phyloP scores from a whole-genome alignment of 2,113 vertebrate genomes.

The Syngnathus scovelli region DNA sequence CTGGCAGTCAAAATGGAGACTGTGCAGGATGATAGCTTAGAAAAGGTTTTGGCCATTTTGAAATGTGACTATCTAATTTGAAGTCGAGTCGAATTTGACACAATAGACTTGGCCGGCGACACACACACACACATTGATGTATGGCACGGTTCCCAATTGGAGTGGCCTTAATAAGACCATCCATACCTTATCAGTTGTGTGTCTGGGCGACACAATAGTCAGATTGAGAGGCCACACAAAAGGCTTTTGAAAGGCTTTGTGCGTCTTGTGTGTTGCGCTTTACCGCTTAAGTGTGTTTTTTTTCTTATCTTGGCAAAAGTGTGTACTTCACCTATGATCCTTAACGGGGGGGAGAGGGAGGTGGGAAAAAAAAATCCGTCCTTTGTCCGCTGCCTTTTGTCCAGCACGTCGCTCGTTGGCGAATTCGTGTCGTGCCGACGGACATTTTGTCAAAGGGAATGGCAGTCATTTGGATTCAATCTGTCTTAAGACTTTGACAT shows the following conservation, averaged over 20 bases:
- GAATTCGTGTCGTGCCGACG: constrained; percentile 7
- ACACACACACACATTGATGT: constrained; percentile 26
- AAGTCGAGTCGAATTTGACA: constrained; percentile 39
- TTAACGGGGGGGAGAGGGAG: constrained; percentile 10
- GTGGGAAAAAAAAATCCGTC: constrained; percentile 12
- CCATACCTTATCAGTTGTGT: constrained; percentile 59
- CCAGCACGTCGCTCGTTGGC: neutral
- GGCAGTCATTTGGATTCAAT: constrained; percentile 5
- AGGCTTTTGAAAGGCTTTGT: constrained; percentile 57
- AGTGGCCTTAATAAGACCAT: constrained; percentile 61
- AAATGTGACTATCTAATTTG: constrained; percentile 31
- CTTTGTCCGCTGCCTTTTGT: constrained; percentile 17
- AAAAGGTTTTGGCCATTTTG: constrained; percentile 10
- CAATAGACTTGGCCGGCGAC: constrained; percentile 22
- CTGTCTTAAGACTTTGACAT: neutral
- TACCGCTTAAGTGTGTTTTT: constrained; percentile 35
- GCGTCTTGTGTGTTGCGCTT: constrained; percentile 37
- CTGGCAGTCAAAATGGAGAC: no score
- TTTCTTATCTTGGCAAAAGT: constrained; percentile 41
- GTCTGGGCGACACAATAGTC: constrained; percentile 61
- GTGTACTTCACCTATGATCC: constrained; percentile 43
- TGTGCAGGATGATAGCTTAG: no score
- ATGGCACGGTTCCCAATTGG: constrained; percentile 48
- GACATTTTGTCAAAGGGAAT: constrained; percentile 2
- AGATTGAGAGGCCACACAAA: constrained; percentile 62